Evolutionary conservation across 2,113 vertebrate species (phyloP), one percentile per base, ranked within the genome.

Genomic region (Zosterops hypoxanthus): DNA sequence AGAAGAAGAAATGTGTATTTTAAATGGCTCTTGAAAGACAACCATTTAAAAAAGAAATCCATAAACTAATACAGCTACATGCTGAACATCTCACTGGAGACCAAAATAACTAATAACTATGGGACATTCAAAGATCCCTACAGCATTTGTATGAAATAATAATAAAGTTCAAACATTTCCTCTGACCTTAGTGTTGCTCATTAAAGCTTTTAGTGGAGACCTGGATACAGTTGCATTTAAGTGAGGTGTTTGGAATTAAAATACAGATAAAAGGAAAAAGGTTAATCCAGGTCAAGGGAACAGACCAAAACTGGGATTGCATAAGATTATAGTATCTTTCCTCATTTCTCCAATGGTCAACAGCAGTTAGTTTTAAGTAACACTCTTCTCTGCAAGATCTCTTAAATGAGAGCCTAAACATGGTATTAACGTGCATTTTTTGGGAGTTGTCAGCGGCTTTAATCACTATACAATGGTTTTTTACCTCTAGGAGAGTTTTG

Each of bases 371-470:
- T 85, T 96, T 96, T 95, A 93, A 97, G 77, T 95, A 94, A 96
- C 72, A 96, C 60, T 76, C 88, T 95, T 94, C 90, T 84, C 66
- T 95, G 29, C 90, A 97, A 94, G 88, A 97, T 92, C 94, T 92
- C 82, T 95, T 97, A 98, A 98, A 97, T 97, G 97, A 98, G 96
- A 96, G 64, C 95, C 97, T 98, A 97, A 98, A 97, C 88, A 88
- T 86, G 95, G 95, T 96, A 98, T 98, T 98, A 98, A 95, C 96
- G 77, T 94, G 97, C 90, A 94, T 97, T 98, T 98, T 98, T 98
- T 98, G 98, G 96, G 97, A 97, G 97, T 98, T 98, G 94, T 94
- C 93, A 88, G 97, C 97, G 97, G 98, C 97, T 97, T 98, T 94
- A 94, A 97, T 98, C 96, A 97, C 69, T 93, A 8, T 71, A 92